Conservation (phyloP, 2,888 invertebrate genomes). For the Zelleria hepariella region DNA sequence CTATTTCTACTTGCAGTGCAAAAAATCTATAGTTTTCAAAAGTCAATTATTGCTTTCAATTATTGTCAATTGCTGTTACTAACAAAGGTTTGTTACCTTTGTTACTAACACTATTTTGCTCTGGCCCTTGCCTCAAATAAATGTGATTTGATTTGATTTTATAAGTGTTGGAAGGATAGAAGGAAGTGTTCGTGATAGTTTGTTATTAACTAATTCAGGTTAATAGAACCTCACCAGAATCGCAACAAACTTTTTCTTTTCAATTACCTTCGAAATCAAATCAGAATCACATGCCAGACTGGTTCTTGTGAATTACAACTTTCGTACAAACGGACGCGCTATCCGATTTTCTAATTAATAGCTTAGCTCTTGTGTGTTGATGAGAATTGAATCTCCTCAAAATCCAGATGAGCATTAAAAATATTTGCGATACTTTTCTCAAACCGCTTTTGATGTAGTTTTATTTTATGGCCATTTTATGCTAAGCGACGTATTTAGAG, state of each 20-base stretch:
- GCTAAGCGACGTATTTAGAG: not conserved
- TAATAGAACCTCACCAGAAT: no score
- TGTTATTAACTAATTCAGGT: no score
- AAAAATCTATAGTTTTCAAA: no score
- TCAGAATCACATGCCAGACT: not conserved
- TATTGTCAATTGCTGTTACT: no score
- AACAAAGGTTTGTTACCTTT: no score
- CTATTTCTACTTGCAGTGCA: no score
- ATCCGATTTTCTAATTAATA: not conserved
- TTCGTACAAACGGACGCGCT: not conserved
- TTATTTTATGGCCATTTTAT: not conserved
- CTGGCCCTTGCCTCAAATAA: no score
- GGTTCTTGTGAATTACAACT: not conserved
- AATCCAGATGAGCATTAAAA: not conserved
- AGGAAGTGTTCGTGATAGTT: no score
- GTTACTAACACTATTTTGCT: no score
- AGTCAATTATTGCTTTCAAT: no score
- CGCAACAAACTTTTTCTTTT: not conserved
- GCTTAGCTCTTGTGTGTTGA: not conserved
- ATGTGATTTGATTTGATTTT: no score
- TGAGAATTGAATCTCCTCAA: not conserved
- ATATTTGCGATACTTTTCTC: not conserved
- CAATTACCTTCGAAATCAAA: not conserved
- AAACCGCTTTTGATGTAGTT: not conserved
- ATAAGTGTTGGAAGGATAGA: no score